These are phyloP conservation scores for Cremastobaeus sp. DNA, from an alignment of 2,888 invertebrate genomes.

Conservation along the genomic window DNA sequence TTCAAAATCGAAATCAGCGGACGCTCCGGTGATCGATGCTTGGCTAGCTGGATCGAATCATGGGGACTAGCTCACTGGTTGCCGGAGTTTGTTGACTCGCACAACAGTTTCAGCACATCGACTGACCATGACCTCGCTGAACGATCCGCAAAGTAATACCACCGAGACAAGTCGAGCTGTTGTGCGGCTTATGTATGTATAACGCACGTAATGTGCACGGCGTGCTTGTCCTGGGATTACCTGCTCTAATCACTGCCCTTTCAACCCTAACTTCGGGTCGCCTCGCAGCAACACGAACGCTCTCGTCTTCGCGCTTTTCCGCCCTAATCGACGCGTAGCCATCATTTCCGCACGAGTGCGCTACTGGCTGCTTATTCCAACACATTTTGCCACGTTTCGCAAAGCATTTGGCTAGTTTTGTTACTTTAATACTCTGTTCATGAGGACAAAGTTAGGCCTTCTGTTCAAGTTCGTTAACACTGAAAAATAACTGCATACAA, in stretches of 20 bases:
- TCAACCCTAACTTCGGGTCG: slow-evolving; percentile 2
- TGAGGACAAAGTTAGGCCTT: no score
- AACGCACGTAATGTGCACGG: slow-evolving; percentile 24
- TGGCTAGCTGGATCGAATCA: slow-evolving; percentile 57
- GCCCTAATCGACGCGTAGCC: background rate
- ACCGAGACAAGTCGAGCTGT: slow-evolving; percentile 64
- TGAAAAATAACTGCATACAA: no score
- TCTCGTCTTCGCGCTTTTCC: background rate
- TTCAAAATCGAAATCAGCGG: background rate
- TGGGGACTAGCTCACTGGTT: slow-evolving; percentile 61
- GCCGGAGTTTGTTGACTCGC: slow-evolving; percentile 78
- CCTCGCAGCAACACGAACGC: background rate
- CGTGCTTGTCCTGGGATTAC: slow-evolving; percentile 12
- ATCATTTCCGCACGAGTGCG: no score
- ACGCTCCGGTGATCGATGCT: slow-evolving; percentile 61
- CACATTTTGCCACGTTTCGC: no score
- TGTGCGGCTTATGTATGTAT: slow-evolving; percentile 56
- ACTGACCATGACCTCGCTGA: slow-evolving; percentile 78
- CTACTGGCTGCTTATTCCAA: no score
- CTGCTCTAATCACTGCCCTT: slow-evolving; percentile 24
- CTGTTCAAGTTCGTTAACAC: no score
- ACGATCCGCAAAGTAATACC: slow-evolving; percentile 73
- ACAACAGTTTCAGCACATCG: slow-evolving; percentile 73
- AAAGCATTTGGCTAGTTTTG: no score
- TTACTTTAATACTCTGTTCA: no score